Conservation (phyloP, 2,888 invertebrate species). For the Cyclophora albipunctata region DNA sequence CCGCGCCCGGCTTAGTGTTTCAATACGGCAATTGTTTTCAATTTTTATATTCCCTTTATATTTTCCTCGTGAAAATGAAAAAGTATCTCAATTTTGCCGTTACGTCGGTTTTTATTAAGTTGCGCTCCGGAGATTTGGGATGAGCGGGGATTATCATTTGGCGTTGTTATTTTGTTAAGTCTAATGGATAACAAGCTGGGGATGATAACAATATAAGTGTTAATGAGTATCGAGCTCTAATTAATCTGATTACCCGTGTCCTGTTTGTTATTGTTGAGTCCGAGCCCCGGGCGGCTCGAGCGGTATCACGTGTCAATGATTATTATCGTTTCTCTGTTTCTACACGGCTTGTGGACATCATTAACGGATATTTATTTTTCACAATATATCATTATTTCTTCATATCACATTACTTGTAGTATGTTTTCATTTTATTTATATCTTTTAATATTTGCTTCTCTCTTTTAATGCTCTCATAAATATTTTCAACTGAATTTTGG, state of each 20-base stretch:
- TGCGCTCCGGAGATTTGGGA: constrained; percentile 23
- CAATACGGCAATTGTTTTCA: constrained; percentile 58
- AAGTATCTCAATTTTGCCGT: constrained; percentile 31
- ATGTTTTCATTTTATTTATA: no score
- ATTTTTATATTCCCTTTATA: constrained; percentile 32
- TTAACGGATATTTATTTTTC: no score
- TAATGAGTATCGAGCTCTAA: constrained; percentile 19
- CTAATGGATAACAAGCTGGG: constrained; percentile 14
- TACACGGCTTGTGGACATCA: not conserved
- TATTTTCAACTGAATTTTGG: no score
- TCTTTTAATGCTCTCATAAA: no score
- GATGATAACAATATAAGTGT: constrained; percentile 3
- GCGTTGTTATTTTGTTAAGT: constrained; percentile 24
- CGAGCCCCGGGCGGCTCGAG: constrained; percentile 1
- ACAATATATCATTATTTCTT: no score
- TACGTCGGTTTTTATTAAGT: constrained; percentile 31
- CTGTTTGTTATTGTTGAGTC: constrained; percentile 6
- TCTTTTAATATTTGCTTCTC: no score
- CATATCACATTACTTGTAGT: no score
- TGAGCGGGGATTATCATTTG: constrained; percentile 1
- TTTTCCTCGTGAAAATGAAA: constrained; percentile 33
- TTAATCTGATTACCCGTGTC: constrained; percentile 18
- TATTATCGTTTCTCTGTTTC: constrained; percentile 1
- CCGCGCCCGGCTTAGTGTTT: constrained; percentile 47
- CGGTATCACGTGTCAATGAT: constrained; percentile 26